phyloP scores from a whole-genome alignment of 2,888 invertebrate species.

The Mythimna loreyi region DNA sequence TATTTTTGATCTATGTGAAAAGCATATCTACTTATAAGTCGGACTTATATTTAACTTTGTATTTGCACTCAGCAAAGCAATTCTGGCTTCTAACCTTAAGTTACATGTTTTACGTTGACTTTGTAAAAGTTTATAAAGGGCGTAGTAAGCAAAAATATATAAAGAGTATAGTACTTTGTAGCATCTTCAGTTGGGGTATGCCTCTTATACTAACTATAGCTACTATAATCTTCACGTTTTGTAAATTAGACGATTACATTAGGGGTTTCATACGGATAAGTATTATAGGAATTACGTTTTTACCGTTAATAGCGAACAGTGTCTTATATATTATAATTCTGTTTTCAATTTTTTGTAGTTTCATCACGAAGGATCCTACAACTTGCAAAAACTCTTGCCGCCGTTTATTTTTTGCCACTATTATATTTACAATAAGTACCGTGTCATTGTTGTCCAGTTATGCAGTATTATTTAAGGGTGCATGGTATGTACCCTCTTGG shows the following conservation, averaged over 20 bases:
- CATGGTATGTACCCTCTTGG: too few relatives aligned
- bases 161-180: too few relatives aligned
- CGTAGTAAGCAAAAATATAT: too few relatives aligned
- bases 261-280: neutral
- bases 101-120: slow-evolving; percentile 8
- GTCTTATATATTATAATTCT: neutral
- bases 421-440: slow-evolving; percentile 1
- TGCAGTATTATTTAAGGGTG: too few relatives aligned
- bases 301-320: neutral
- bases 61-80: neutral
- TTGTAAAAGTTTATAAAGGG: neutral
- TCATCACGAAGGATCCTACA: neutral
- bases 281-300: neutral
- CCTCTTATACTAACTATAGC: neutral
- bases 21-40: neutral
- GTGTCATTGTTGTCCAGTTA: neutral
- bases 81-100: slow-evolving; percentile 2
- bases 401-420: neutral
- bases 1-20: neutral
- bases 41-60: neutral
- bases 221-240: neutral
- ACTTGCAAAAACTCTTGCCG: neutral
- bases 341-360: slow-evolving; percentile 5
- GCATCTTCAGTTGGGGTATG: slow-evolving; percentile 1
- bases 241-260: too few relatives aligned